These are phyloP conservation scores for Portunus trituberculatus DNA, from an alignment of 1,140 invertebrate species.

Conservation along the genomic window DNA sequence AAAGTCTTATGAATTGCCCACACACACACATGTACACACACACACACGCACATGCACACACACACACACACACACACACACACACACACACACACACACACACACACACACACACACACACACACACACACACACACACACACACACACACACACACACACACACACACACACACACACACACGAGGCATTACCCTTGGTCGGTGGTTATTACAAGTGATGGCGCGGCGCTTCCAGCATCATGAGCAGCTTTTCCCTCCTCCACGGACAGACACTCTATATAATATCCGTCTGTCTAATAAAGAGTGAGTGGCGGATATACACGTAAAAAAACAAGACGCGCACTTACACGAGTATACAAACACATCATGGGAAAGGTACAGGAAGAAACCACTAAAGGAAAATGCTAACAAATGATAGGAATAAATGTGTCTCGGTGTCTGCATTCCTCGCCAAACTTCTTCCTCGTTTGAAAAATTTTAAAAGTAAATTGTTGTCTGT, in stretches of 20 bases:
- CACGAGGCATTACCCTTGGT: not conserved
- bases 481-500: too few relatives aligned
- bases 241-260: not conserved
- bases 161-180: slow-evolving; percentile 18
- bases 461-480: too few relatives aligned
- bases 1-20: not conserved
- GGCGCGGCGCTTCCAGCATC: not conserved
- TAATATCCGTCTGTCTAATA: not conserved
- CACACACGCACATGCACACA: not conserved
- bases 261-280: not conserved
- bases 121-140: slow-evolving; percentile 1
- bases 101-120: slow-evolving; percentile 30
- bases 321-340: not conserved
- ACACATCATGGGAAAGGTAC: not conserved
- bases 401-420: too few relatives aligned
- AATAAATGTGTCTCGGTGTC: too few relatives aligned
- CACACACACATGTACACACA: slow-evolving; percentile 29
- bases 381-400: not conserved
- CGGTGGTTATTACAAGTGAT: not conserved
- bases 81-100: slow-evolving; percentile 27
- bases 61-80: slow-evolving; percentile 19
- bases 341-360: not conserved
- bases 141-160: slow-evolving; percentile 5
- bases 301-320: slow-evolving; percentile 10
- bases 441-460: too few relatives aligned